Percentiles rank a stretch among this genome's conserved stretches.
Evolutionary conservation across 2,888 invertebrate species (phyloP).

Genomic region (Pandemis cinnamomeana): DNA sequence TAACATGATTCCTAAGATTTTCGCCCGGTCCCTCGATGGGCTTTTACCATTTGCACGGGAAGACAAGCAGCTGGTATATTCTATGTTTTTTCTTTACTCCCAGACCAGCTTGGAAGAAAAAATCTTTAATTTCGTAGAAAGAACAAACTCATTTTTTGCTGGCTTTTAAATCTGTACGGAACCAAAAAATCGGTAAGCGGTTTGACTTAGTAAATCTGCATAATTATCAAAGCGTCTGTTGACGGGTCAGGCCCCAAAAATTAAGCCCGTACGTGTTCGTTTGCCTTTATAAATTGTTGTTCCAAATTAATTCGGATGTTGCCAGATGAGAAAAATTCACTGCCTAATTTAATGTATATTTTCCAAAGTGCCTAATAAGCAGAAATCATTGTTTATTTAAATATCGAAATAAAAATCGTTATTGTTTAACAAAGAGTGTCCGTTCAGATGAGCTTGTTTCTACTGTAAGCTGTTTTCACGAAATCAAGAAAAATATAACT

Average conservation of each 20-base stretch:
- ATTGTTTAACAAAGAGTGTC: no score
- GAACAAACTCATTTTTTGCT: no score
- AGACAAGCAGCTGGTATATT: no score
- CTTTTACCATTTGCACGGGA: no score
- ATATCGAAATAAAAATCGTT: neutral
- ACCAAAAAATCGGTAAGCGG: no score
- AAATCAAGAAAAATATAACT: neutral
- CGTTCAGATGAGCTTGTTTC: neutral
- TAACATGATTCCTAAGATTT: no score
- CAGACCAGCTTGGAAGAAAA: no score
- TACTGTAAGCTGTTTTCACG: neutral
- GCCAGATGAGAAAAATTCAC: neutral
- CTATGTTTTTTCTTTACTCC: no score
- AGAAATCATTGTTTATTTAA: neutral
- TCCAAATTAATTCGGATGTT: neutral
- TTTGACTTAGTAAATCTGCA: neutral
- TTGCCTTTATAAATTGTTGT: neutral
- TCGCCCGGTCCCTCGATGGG: no score
- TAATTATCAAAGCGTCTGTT: neutral
- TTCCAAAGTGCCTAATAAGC: neutral
- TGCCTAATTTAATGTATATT: neutral
- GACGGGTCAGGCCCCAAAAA: conserved; percentile 24
- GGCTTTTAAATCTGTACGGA: no score
- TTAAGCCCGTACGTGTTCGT: conserved; percentile 16
- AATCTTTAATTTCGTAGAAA: no score